A percentile compares a stretch with the other conserved stretches of the same genome.
These are phyloP conservation scores for Auanema freiburgensis DNA, from an alignment of 2,888 invertebrate genomes.

Conservation along the genomic window DNA sequence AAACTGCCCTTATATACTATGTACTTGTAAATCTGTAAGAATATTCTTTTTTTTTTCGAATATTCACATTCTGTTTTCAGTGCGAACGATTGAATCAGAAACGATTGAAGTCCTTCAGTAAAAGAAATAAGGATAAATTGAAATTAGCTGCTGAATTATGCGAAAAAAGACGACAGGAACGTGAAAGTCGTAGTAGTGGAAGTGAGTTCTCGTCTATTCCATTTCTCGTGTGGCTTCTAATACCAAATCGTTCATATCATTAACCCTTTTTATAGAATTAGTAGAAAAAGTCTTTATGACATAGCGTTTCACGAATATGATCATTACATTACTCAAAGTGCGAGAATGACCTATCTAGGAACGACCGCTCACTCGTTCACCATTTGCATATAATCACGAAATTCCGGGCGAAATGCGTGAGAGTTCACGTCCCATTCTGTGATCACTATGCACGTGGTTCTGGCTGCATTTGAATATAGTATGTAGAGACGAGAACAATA, in stretches of 20 bases:
- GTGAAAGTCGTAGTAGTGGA: background rate
- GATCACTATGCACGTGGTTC: background rate
- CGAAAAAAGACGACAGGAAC: slow-evolving; percentile 29
- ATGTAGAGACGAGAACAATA: background rate
- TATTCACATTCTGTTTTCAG: slow-evolving; percentile 24
- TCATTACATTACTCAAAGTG: background rate
- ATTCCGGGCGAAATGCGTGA: no score
- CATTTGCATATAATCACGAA: no score
- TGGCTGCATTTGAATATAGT: background rate
- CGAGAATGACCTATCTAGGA: no score
- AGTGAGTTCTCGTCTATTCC: background rate
- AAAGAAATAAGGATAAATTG: slow-evolving; percentile 48
- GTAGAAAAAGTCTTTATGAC: background rate
- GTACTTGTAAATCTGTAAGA: slow-evolving; percentile 52
- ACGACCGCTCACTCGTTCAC: no score
- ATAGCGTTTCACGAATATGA: no score
- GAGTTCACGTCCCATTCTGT: no score
- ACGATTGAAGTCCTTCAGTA: slow-evolving; percentile 48
- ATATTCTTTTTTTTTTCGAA: background rate
- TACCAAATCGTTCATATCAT: background rate
- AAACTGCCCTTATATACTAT: slow-evolving; percentile 51
- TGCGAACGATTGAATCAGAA: slow-evolving; percentile 48
- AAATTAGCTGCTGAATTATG: slow-evolving; percentile 39
- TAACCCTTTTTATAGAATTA: background rate
- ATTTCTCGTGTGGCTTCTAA: background rate